Conservation (phyloP, 2,888 invertebrate species). For the Monochamus alternatus region DNA sequence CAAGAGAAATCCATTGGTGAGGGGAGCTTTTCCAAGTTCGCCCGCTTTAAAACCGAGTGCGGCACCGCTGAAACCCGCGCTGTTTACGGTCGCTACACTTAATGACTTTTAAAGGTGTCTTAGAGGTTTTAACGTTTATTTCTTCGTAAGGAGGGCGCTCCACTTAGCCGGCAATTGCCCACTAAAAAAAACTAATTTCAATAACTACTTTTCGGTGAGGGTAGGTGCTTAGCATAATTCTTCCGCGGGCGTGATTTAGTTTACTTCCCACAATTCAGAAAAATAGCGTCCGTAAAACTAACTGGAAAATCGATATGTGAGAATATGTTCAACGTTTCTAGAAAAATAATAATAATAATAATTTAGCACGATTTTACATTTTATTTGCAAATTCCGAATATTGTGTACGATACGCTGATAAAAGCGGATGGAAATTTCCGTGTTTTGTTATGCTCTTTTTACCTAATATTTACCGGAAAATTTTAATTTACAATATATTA, state of each 20-base stretch:
- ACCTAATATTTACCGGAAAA: no score
- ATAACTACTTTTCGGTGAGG: conserved; percentile 40
- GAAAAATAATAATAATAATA: no score
- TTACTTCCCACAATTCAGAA: not conserved
- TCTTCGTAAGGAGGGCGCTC: conserved; percentile 51
- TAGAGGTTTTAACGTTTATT: conserved; percentile 65
- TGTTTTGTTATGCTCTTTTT: no score
- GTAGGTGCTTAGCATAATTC: conserved; percentile 29
- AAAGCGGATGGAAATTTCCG: no score
- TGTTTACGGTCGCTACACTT: conserved; percentile 67
- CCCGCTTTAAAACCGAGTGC: conserved; percentile 59
- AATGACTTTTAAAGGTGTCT: conserved; percentile 68
- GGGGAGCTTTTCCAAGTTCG: conserved; percentile 54
- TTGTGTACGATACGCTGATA: no score
- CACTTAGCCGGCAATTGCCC: conserved; percentile 40
- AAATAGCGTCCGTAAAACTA: not conserved
- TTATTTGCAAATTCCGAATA: no score
- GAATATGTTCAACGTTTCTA: not conserved
- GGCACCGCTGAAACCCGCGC: conserved; percentile 49
- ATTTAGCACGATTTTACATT: no score
- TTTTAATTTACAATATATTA: no score
- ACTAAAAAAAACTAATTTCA: conserved; percentile 50
- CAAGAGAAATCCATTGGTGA: conserved; percentile 65
- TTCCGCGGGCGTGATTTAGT: conserved; percentile 10
- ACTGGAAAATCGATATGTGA: not conserved